Evolutionary conservation across 2,797 vertebrate genomes (phyloP).

Genomic region (Distichodus sexfasciatus): DNA sequence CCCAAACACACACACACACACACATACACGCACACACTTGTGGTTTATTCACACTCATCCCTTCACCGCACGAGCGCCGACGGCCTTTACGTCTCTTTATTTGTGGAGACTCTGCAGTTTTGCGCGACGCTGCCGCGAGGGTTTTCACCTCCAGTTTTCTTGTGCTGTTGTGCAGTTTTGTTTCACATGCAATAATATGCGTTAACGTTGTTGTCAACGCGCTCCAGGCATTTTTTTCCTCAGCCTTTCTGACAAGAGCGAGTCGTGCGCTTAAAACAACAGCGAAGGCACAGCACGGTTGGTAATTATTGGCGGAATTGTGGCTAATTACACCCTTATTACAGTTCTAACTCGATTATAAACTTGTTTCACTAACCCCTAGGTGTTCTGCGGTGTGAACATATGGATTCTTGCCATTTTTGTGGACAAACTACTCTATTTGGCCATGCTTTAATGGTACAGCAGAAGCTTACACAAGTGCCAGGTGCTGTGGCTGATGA

Average conservation of each 20-base stretch:
- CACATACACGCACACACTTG: slow-evolving; percentile 3
- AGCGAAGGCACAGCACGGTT: neutral
- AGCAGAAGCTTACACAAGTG: too few species aligned
- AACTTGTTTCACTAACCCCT: neutral
- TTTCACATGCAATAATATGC: neutral
- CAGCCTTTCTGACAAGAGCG: neutral
- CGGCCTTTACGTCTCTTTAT: too few species aligned
- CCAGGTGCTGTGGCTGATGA: too few species aligned
- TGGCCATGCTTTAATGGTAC: too few species aligned
- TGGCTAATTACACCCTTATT: neutral
- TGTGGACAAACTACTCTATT: too few species aligned
- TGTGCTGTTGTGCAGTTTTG: too few species aligned
- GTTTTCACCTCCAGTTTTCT: too few species aligned
- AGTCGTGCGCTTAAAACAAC: neutral
- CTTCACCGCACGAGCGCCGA: slow-evolving; percentile 68
- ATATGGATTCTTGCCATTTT: too few species aligned
- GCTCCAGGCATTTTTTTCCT: neutral
- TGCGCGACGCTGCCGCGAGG: neutral
- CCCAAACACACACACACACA: slow-evolving; percentile 6
- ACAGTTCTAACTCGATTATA: neutral
- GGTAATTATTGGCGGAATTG: neutral
- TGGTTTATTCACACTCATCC: slow-evolving; percentile 66
- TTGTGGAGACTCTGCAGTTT: too few species aligned
- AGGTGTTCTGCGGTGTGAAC: too few species aligned
- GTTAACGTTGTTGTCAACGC: neutral